Conservation (phyloP, 2,888 invertebrate genomes). For the Macaria notata region DNA sequence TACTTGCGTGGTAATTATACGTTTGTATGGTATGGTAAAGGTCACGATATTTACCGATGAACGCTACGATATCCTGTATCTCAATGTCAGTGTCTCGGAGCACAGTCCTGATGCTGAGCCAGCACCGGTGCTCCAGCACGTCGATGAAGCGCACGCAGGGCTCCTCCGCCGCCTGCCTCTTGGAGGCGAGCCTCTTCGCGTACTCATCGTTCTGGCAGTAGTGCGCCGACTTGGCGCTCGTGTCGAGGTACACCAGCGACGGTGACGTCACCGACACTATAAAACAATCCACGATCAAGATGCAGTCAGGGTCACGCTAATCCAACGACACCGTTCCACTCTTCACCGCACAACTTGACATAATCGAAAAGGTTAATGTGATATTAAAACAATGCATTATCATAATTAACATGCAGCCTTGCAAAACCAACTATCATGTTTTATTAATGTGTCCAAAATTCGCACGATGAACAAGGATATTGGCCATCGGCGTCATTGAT, state of each 20-base stretch:
- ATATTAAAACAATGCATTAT: slow-evolving; percentile 10
- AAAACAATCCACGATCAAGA: slow-evolving; percentile 51
- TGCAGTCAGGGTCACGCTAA: slow-evolving; percentile 29
- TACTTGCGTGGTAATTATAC: background rate
- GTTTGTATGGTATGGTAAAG: slow-evolving; percentile 14
- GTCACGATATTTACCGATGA: slow-evolving; percentile 62
- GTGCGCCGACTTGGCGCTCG: slow-evolving; percentile 65
- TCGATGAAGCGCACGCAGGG: slow-evolving; percentile 60
- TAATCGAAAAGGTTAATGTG: slow-evolving; percentile 25
- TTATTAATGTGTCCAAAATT: slow-evolving; percentile 9
- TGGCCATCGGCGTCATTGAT: slow-evolving; percentile 20
- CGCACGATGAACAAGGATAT: slow-evolving; percentile 25
- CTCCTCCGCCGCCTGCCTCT: slow-evolving; percentile 34
- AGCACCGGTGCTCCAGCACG: slow-evolving; percentile 61
- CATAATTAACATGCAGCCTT: slow-evolving; percentile 10
- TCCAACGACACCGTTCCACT: slow-evolving; percentile 18
- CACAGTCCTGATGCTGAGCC: slow-evolving; percentile 69
- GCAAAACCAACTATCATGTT: background rate
- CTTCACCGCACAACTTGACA: slow-evolving; percentile 9
- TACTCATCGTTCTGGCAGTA: slow-evolving; percentile 74
- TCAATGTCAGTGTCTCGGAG: slow-evolving; percentile 70
- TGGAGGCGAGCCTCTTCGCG: slow-evolving; percentile 38
- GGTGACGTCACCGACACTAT: slow-evolving; percentile 82
- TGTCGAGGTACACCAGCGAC: slow-evolving; percentile 78
- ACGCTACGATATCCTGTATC: slow-evolving; percentile 77